phyloP scores from a whole-genome alignment of 2,797 vertebrate genomes.

The Ceyx erithaca region DNA sequence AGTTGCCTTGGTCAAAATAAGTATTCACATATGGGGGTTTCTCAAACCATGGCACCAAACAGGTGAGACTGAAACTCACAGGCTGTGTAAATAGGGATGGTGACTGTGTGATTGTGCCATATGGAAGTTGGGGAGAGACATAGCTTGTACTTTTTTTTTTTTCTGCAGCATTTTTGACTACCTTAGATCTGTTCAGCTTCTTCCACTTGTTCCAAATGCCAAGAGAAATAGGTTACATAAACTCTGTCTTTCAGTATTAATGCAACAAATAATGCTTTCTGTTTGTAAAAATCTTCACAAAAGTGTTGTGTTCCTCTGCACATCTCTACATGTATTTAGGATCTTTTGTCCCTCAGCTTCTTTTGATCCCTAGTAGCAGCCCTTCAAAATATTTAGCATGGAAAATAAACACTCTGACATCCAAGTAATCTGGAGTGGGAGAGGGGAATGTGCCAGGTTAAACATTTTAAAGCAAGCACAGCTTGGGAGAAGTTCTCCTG shows the following conservation, averaged over 20 bases:
- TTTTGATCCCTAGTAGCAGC: neutral
- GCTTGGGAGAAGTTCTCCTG: neutral
- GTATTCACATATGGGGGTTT: neutral
- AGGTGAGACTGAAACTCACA: slow-evolving; percentile 28
- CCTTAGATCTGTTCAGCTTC: slow-evolving; percentile 6
- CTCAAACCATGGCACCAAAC: slow-evolving; percentile 1
- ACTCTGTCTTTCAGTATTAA: neutral
- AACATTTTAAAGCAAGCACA: neutral
- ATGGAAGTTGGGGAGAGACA: slow-evolving; percentile 14
- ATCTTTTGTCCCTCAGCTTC: neutral
- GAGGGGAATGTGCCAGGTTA: neutral
- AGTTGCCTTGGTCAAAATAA: slow-evolving; percentile 10
- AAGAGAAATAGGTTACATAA: slow-evolving; percentile 6
- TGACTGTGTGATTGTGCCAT: slow-evolving; percentile 15
- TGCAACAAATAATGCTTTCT: neutral
- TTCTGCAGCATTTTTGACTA: neutral
- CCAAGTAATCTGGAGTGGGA: neutral
- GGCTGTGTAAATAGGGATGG: neutral
- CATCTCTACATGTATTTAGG: neutral
- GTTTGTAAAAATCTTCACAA: neutral
- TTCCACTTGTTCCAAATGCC: slow-evolving; percentile 2
- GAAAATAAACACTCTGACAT: neutral
- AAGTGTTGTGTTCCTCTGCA: neutral
- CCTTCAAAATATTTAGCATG: neutral
- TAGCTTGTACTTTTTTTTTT: neutral